Base-by-base conservation (phyloP, 2,113 vertebrate genomes). In the Coturnix japonica region DNA sequence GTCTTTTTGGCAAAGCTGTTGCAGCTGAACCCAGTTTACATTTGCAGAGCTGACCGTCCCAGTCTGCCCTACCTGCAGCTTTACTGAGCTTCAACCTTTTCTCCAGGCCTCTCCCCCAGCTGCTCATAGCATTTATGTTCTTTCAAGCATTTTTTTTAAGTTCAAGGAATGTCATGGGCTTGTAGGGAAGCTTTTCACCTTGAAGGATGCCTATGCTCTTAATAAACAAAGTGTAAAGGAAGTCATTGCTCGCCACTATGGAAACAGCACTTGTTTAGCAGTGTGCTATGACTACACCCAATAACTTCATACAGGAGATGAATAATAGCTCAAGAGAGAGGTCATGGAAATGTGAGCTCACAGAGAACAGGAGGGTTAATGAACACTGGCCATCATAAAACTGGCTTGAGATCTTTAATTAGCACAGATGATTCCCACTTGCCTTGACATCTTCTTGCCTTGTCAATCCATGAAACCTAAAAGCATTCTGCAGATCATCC, bases 1-100 rank as follows among this genome's bases (percentile, higher is more conserved):
- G 31, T 15, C 61, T 89, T 86, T 82, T 59, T 90, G 75, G 92
- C 82, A 88, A 71, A 78, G 41, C 56, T 74, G 66, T 83, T 88
- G 61, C 54, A 81, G 87, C 74, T 87, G 71, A 95, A n/a, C n/a
- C 26, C 26, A 51, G 79, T 7, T 87, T 69, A 39, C 89, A 84
- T 96, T 94, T 93, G 90, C 75, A 76, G 82, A 88, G 90, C 94
- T 93, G 82, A 85, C 82, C 61, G 28, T 61, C 85, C 54, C 90
- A 30, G n/a, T 49, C 71, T 84, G 39, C 67, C 72, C 79, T 63
- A 59, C 92, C 64, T 0, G 1, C 0, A 2, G 46, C 64, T 80
- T 83, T 73, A 31, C 72, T 73, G 79, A 85, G 51, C 39, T 0
- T 0, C 63, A 44, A 65, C 59, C 9, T 73, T 94, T 77, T 64